These are phyloP conservation scores for Sympetrum striolatum DNA, from an alignment of 2,888 invertebrate species.

Conservation along the genomic window DNA sequence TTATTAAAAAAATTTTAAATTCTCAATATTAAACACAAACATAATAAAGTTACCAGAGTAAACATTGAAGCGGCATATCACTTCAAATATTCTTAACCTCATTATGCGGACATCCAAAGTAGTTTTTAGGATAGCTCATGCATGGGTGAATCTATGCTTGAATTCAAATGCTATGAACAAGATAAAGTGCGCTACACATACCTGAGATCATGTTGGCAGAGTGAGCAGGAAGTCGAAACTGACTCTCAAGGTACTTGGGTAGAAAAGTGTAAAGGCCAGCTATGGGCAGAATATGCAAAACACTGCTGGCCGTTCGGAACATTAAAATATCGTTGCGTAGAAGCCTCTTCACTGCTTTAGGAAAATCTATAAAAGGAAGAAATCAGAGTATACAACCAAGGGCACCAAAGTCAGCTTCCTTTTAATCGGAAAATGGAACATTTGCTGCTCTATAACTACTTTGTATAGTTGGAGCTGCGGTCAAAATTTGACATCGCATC, in stretches of 20 bases:
- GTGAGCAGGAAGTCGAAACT: constrained; percentile 87
- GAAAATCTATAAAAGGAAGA: constrained; percentile 68
- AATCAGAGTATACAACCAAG: not conserved
- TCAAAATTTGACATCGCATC: no score
- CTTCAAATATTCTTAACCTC: no score
- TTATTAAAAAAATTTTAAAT: no score
- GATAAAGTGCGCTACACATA: constrained; percentile 55
- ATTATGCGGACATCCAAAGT: no score
- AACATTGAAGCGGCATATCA: no score
- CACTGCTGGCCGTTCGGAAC: constrained; percentile 89
- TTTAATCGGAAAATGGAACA: not conserved
- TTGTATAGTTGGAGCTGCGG: no score
- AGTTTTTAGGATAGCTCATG: no score
- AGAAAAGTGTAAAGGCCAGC: constrained; percentile 92
- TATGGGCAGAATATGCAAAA: constrained; percentile 88
- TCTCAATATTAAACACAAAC: no score
- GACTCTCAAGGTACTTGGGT: constrained; percentile 91
- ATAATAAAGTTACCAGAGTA: no score
- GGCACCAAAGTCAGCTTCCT: not conserved
- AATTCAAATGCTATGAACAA: not conserved
- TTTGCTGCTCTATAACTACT: no score
- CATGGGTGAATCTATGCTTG: not conserved
- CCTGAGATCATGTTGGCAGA: constrained; percentile 91
- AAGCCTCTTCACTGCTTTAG: constrained; percentile 78
- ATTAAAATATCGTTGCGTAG: constrained; percentile 89